Percentiles rank a stretch among this genome's conserved stretches.
Evolutionary conservation across 2,113 vertebrate genomes (phyloP).

Genomic region (Nesoenas mayeri): DNA sequence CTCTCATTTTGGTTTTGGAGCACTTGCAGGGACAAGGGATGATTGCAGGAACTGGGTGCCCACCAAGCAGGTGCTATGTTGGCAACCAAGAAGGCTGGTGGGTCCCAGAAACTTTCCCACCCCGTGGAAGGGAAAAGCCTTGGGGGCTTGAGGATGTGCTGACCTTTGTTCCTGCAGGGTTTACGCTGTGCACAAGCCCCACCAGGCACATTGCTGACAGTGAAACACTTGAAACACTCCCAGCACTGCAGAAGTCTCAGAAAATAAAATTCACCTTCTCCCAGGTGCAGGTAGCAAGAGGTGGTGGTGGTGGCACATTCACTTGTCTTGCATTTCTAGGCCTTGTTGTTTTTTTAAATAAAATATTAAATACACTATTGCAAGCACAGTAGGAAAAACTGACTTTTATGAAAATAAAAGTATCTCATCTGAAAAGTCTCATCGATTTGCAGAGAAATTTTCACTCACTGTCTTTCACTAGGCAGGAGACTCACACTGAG

Average conservation of each 20-base stretch:
- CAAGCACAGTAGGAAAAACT: neutral
- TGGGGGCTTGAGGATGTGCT: rapidly evolving
- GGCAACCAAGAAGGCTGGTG: neutral
- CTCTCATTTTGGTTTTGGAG: neutral
- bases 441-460: neutral
- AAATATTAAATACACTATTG: neutral
- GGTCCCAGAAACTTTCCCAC: neutral
- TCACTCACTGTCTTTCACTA: neutral
- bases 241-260: neutral
- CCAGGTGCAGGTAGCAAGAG: neutral
- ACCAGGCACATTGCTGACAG: rapidly evolving
- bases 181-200: rapidly evolving
- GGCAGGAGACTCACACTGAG: neutral
- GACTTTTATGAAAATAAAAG: neutral
- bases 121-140: neutral
- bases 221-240: neutral
- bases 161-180: neutral
- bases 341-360: neutral
- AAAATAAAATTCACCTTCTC: neutral
- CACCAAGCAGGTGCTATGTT: rapidly evolving
- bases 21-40: neutral
- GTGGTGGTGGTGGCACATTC: neutral
- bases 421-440: neutral
- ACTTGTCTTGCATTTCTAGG: neutral
- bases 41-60: neutral